These are phyloP conservation scores for Lycophotia porphyrea DNA, from an alignment of 2,888 invertebrate species.

Conservation along the genomic window DNA sequence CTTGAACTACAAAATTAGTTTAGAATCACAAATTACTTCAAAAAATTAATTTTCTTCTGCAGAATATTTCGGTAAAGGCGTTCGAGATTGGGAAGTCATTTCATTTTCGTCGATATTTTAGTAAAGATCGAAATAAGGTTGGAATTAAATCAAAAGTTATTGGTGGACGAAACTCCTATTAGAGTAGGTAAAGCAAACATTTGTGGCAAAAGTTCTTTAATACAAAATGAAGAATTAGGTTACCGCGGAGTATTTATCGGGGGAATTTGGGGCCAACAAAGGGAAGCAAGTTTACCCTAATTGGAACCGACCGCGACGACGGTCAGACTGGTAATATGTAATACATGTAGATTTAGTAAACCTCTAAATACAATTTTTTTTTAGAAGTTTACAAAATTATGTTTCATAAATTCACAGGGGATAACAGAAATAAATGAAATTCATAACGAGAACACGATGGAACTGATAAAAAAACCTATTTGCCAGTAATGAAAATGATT, in stretches of 20 bases:
- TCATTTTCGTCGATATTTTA: constrained; percentile 39
- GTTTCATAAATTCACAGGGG: too few relatives aligned
- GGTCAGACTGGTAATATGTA: constrained; percentile 7
- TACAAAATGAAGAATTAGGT: constrained; percentile 60
- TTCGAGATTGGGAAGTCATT: constrained; percentile 43
- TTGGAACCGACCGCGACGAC: not conserved
- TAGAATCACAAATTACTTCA: constrained; percentile 45
- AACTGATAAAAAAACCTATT: constrained; percentile 27
- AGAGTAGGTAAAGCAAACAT: constrained; percentile 54
- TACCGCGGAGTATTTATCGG: constrained; percentile 66
- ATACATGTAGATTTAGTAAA: not conserved
- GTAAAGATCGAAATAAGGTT: constrained; percentile 25
- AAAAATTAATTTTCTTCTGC: constrained; percentile 46
- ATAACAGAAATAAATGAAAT: constrained; percentile 13
- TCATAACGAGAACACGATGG: constrained; percentile 10
- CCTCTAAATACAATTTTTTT: not conserved
- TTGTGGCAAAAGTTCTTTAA: constrained; percentile 59
- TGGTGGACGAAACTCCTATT: constrained; percentile 48
- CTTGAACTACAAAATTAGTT: constrained; percentile 53
- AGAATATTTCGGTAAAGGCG: constrained; percentile 32
- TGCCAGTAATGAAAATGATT: constrained; percentile 6
- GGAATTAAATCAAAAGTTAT: constrained; percentile 51
- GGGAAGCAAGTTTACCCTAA: constrained; percentile 48
- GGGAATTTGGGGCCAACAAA: constrained; percentile 68
- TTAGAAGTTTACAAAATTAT: too few relatives aligned